Base-by-base conservation (phyloP, 2,888 invertebrate species). In the Danaus chrysippus region DNA sequence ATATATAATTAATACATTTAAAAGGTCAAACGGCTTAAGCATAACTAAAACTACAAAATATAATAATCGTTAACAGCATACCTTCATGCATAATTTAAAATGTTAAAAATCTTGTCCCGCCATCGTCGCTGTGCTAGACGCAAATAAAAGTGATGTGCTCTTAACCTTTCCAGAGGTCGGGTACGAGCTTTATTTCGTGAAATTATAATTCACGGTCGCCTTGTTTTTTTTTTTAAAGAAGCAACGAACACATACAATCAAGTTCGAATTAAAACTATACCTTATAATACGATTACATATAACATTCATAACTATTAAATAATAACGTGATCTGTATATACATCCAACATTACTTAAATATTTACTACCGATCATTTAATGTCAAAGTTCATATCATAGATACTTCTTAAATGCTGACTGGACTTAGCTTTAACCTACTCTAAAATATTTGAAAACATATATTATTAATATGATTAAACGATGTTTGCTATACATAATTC, bases 161-260 rank as follows among this genome's bases (percentile, higher is more conserved):
- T 84, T 87, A 86, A 88, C 88, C 88, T 89, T 89, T 86, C 75
- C 77, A 84, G 78, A 84, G 85, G 87, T 86, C 86, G 71, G 70
- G 63, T 76, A 71, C 75, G 76, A 77, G 77, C 75, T 78, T 78
- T 77, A 80, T 78, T 81, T 84, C 78, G 81, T 82, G 85, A 87
- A 89, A 86, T 86, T 86, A 82, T 76, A 72, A 82, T 82, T 82
- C 83, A 88, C 87, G 86, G 88, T 78, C 79, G 71, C 65, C 77
- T 68, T 71, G 79, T 78, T 81, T 79, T 76, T 79, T 63, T 13
- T 34, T 34, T 34, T 34, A 34, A 34, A 34, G 23, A 34, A 34
- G 23, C 13, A 46, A 43, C 43, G 43, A 10, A 49, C 17, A 49
- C 15, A 49, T 17, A 49, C 49, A 49, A 49, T 49, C 49, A 49